Base-by-base conservation (phyloP, 2,113 vertebrate species). In the Jaculus jaculus region DNA sequence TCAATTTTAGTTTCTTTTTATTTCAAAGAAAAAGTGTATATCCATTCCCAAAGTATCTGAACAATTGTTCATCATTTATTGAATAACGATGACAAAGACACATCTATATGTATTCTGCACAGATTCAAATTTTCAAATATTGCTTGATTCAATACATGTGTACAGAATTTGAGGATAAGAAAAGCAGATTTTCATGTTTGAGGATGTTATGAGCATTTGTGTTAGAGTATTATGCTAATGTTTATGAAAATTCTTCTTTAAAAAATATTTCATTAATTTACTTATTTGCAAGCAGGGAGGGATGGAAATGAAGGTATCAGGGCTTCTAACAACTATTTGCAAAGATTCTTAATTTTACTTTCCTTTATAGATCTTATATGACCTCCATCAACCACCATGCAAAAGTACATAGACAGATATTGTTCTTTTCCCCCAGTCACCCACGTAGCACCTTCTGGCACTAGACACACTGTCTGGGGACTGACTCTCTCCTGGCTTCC, bases 1-100 rank as follows among this genome's bases (percentile, higher is more conserved):
- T 97, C 93, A 96, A 66, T 84, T 94, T 95, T 93, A 78, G 61
- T 93, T 95, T 87, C 77, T 72, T 96, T 95, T 94, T 39, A 96
- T 95, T 94, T 77, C 78, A 96, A 93, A 89, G 66, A 23, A 90
- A 95, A 92, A 47, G 2, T 21, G 23, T 82, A 78, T 34, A 42
- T 16, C 30, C 63, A 58, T 90, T 86, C 92, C 90, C 88, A 88
- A 78, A 66, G 66, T 63, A 80, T 78, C 83, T 79, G 54, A 20
- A 15, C 63, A 68, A n/a, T 47, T 12, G 66, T 47, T 66, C 5
- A 9, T 34, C 28, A 18, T 71, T 71, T 47, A 51, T 32, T 28
- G 5, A 7, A 51, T 66, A 51, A 61, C 34, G 11, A 58, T 4
- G 78, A 26, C 1, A 42, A 80, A 39, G 60, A 87, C 1, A 37